Percentiles rank a stretch among this genome's conserved stretches.
phyloP scores from a whole-genome alignment of 2,113 vertebrate species.

The Mustela nigripes region DNA sequence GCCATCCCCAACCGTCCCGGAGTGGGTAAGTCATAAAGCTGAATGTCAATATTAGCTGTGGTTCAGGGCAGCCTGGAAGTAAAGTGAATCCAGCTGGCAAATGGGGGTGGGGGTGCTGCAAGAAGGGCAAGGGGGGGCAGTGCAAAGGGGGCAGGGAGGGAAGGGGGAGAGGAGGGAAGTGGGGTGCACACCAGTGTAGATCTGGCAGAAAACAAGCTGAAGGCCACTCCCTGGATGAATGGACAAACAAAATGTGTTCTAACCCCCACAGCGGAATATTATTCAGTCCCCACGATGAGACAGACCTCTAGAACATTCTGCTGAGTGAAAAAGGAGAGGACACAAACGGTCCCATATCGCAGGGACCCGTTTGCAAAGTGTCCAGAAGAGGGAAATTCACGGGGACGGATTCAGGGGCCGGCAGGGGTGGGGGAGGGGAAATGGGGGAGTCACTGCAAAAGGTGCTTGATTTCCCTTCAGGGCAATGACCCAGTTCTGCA shows the following conservation, averaged over 20 bases:
- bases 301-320: neutral
- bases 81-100: neutral
- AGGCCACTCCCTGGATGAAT: neutral
- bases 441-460: neutral
- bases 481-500: neutral
- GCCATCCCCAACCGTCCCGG: rapidly evolving
- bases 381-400: neutral
- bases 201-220: neutral
- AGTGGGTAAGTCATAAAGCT: neutral
- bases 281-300: neutral
- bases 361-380: neutral
- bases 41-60: neutral
- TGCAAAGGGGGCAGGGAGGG: too few species aligned
- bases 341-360: rapidly evolving
- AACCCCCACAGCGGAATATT: neutral
- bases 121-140: too few species aligned
- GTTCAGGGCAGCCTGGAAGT: neutral
- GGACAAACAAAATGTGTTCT: neutral
- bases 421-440: too few species aligned
- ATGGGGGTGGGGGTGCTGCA: neutral
- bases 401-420: neutral
- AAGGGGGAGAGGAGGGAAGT: neutral
- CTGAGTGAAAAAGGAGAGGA: neutral
- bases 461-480: neutral
- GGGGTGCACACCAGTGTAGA: neutral